Percentiles rank a stretch among this genome's conserved stretches.
Conservation (phyloP, 2,113 vertebrate genomes). For the Haliaeetus leucogaster region DNA sequence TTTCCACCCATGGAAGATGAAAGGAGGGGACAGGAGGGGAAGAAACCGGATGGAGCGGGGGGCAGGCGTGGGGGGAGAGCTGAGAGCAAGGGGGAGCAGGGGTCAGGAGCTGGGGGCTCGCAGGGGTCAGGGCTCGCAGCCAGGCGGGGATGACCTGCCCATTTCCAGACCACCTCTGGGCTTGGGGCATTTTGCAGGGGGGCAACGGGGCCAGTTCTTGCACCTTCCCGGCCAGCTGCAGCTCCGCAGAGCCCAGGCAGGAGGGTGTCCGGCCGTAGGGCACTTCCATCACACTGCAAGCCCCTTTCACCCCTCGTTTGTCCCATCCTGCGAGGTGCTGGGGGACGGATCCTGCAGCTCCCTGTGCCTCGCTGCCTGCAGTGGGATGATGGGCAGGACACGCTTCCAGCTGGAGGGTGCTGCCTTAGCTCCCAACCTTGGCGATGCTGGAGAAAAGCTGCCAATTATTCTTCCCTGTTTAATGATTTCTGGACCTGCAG, state of each 20-base stretch:
- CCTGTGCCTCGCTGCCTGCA: not conserved
- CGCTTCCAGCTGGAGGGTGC: accelerated
- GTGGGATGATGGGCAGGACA: not conserved
- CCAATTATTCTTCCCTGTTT: not conserved
- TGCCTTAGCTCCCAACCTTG: not conserved
- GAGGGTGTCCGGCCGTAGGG: not conserved
- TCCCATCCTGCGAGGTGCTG: not conserved
- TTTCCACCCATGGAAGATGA: not conserved
- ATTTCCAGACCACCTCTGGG: not conserved
- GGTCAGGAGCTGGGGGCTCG: not conserved
- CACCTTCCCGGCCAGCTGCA: not conserved
- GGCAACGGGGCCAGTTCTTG: not conserved
- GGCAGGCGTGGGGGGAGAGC: not conserved
- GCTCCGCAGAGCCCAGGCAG: not conserved
- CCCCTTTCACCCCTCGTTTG: not conserved
- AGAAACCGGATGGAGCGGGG: accelerated
- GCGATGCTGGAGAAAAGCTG: not conserved
- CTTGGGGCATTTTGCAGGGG: accelerated
- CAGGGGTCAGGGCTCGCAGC: not conserved
- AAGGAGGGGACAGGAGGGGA: not conserved
- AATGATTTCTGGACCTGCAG: not conserved
- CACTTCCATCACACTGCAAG: not conserved
- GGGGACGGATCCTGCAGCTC: not conserved
- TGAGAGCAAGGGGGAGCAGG: not conserved
- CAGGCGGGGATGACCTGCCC: not conserved